Evolutionary conservation across 2,797 vertebrate genomes (phyloP).

Genomic region (Luscinia luscinia): DNA sequence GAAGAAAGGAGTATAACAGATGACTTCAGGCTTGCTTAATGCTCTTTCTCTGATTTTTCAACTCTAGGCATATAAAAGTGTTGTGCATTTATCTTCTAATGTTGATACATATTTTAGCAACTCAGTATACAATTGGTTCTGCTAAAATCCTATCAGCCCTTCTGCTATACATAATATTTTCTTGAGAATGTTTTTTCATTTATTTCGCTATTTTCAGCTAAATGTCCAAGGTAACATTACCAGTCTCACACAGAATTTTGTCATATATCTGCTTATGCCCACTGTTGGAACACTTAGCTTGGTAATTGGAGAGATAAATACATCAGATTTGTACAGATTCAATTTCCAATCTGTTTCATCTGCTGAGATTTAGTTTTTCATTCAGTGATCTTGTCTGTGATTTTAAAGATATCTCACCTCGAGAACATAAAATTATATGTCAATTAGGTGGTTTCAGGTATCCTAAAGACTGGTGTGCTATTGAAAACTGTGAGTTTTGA

Average conservation of each 20-base stretch:
- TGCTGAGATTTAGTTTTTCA: background rate
- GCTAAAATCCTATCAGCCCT: background rate
- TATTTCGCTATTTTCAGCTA: background rate
- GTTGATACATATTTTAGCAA: background rate
- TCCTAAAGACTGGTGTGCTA: background rate
- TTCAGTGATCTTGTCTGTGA: background rate
- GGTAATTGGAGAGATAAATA: background rate
- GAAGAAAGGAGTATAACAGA: background rate
- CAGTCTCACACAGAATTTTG: background rate
- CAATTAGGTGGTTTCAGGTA: background rate
- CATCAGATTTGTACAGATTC: background rate
- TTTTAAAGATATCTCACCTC: background rate
- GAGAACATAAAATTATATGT: background rate
- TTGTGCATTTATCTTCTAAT: slow-evolving; percentile 7
- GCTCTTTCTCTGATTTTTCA: slow-evolving; percentile 13
- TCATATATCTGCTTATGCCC: background rate
- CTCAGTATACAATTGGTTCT: background rate
- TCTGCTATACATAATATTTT: background rate
- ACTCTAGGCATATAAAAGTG: background rate
- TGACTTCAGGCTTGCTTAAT: slow-evolving; percentile 29
- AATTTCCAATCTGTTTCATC: background rate
- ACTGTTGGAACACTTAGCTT: background rate
- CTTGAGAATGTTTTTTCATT: background rate
- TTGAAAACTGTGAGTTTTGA: background rate
- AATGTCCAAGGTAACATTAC: background rate